Conservation (phyloP, 2,888 invertebrate species). For the Lasius platythorax region DNA sequence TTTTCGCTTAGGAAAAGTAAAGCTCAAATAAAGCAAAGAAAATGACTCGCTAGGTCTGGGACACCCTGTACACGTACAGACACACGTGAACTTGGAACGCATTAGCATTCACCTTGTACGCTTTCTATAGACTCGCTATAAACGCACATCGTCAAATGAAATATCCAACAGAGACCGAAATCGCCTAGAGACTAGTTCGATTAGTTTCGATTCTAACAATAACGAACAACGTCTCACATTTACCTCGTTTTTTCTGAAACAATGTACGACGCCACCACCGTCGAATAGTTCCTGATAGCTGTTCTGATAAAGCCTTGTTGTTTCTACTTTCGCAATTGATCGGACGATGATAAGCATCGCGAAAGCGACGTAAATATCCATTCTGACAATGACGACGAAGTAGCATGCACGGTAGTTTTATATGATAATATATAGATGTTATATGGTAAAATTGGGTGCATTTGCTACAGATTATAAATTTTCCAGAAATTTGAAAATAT, state of each 20-base stretch:
- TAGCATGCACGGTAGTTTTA: neutral
- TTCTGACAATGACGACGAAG: neutral
- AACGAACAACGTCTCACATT: neutral
- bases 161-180: slow-evolving; percentile 36
- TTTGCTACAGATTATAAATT: neutral
- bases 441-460: neutral
- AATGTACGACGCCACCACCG: neutral
- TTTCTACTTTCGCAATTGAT: slow-evolving; percentile 21
- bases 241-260: neutral
- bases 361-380: neutral
- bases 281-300: neutral
- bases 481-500: neutral
- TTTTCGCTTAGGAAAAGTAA: neutral
- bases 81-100: slow-evolving; percentile 56
- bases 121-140: slow-evolving; percentile 57
- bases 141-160: slow-evolving; percentile 62
- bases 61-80: neutral
- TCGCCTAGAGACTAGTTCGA: neutral
- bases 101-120: slow-evolving; percentile 71
- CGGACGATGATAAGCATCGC: neutral
- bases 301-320: slow-evolving; percentile 3
- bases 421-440: neutral
- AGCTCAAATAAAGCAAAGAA: neutral
- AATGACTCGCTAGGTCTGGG: slow-evolving; percentile 2
- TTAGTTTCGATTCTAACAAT: neutral